Evolutionary conservation across 2,888 invertebrate species (phyloP).

Genomic region (Escarpia spicata): DNA sequence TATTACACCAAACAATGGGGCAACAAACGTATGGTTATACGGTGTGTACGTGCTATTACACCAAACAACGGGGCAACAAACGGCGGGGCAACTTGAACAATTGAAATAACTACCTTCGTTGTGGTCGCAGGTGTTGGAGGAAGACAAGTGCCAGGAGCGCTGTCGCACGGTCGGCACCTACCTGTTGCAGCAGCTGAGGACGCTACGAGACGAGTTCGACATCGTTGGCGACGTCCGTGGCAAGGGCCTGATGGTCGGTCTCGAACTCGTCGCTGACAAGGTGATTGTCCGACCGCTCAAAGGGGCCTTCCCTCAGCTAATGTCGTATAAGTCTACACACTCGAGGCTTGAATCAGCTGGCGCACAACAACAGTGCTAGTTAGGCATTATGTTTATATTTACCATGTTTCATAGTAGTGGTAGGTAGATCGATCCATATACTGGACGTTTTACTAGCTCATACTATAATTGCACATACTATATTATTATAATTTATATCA

Average conservation of each 20-base stretch:
- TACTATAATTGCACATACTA: no score
- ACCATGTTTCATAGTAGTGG: no score
- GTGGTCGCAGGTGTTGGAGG: constrained; percentile 73
- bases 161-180: constrained; percentile 81
- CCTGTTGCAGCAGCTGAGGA: constrained; percentile 79
- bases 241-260: constrained; percentile 94
- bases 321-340: neutral
- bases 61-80: no score
- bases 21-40: no score
- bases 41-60: no score
- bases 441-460: no score
- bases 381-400: no score
- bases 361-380: no score
- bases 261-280: constrained; percentile 80
- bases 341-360: neutral
- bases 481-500: no score
- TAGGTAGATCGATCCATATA: no score
- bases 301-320: neutral
- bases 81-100: no score
- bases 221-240: constrained; percentile 94
- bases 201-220: constrained; percentile 71
- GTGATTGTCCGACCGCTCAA: constrained; percentile 41
- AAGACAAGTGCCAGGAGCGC: constrained; percentile 68
- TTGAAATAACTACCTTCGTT: neutral
- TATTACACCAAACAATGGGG: no score